A percentile compares a stretch with the other conserved stretches of the same genome.
These are phyloP conservation scores for Lasioglossum calceatum DNA, from an alignment of 2,888 invertebrate species.

Conservation along the genomic window DNA sequence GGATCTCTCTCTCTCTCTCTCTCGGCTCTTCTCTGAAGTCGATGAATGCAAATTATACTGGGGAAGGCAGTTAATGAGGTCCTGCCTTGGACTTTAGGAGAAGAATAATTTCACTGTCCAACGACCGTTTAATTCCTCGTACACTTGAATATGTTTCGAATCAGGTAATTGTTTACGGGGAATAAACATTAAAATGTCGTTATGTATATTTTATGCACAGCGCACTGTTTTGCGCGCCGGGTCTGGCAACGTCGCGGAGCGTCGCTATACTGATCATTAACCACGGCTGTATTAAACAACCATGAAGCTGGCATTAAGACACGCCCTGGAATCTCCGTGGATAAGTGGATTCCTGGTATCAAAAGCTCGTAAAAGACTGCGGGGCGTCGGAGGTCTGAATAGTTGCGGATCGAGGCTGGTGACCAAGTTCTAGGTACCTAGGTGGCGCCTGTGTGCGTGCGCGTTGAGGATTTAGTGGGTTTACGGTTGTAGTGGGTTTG, in stretches of 20 bases:
- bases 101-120: neutral
- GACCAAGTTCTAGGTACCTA: neutral
- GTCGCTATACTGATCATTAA: neutral
- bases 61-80: neutral
- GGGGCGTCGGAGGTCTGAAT: neutral
- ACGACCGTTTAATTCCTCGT: neutral
- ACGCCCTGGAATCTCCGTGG: neutral
- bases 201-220: neutral
- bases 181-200: neutral
- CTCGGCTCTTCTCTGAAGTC: neutral
- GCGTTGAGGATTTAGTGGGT: neutral
- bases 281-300: neutral
- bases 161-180: too few relatives aligned
- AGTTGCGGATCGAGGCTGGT: too few relatives aligned
- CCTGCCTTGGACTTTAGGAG: neutral
- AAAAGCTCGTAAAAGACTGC: slow-evolving; percentile 1
- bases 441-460: neutral
- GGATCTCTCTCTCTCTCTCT: too few relatives aligned
- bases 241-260: neutral
- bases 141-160: too few relatives aligned
- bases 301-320: neutral
- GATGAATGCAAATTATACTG: neutral
- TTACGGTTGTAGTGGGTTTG: neutral
- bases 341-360: neutral
- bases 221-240: neutral